Base-by-base conservation (phyloP, 2,888 invertebrate genomes). In the Syritta pipiens region DNA sequence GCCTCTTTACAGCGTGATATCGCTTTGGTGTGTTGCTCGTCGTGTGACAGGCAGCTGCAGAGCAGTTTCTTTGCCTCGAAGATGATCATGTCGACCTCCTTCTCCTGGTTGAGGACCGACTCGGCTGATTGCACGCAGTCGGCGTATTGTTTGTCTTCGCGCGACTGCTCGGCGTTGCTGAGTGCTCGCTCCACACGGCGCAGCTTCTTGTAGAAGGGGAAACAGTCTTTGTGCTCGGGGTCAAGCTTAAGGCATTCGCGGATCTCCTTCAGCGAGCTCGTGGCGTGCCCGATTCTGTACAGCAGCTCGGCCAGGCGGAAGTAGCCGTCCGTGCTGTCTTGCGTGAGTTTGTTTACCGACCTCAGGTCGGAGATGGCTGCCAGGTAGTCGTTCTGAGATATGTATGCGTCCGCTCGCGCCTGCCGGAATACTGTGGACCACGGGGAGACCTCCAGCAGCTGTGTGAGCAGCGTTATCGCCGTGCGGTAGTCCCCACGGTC, bases 221-320 rank as follows among this genome's bases (percentile, higher is more conserved):
- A 97, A 89, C 99, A 99, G 84, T 94, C 92, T 89, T 97, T 97
- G 90, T 99, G 98, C 84, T 99, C 99, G 0, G 98, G 98, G 89
- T 99, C 99, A 37, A 98, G 90, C 87, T 96, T 97, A 12, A 99
- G 91, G 88, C 99, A 99, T 88, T 99, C 98, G 14, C 99, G 93
- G 82, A 99, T 94, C 89, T 98, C 97, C 89, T 93, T 95, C 30
- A 99, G 90, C 0, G 97, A 92, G 84, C 97, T 97, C 14, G 94
- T 94, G 46, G 97, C 96, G 84, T 98, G 96, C 2, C 99, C 99
- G 62, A 97, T 91, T 83, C 93, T 92, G 89, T 99, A 99, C 57
- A 97, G 92, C 75, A 99, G 89, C 62, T 91, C 90, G 46, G 97
- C 93, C n/a, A 99, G 91, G 82, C 84, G 84, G 72, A 85, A 88